A percentile compares a stretch with the other conserved stretches of the same genome.
Conservation (phyloP, 37 sponge, comb jelly and placozoan species). For the Crambe crambe region DNA sequence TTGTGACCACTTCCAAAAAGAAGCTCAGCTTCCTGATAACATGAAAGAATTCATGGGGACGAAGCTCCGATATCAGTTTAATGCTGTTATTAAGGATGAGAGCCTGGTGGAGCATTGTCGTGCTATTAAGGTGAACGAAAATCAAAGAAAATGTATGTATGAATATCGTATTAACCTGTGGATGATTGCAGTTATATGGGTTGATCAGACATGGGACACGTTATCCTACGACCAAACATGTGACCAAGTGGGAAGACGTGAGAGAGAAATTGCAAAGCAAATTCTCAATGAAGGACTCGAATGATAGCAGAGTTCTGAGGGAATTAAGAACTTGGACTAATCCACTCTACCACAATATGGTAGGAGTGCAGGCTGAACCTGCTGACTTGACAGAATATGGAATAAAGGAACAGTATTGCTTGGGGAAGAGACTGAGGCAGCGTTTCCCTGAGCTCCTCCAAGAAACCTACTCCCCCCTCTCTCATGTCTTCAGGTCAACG, state of each 20-base stretch:
- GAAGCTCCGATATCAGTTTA: not conserved
- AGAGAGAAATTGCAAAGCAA: not conserved
- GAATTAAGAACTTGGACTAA: not conserved
- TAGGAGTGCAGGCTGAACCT: not conserved
- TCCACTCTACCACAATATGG: not conserved
- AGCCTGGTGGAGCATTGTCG: not conserved
- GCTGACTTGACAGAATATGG: slow-evolving; percentile 5
- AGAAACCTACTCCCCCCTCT: not conserved
- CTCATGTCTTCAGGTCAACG: not conserved
- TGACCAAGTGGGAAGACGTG: not conserved
- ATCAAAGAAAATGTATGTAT: no score
- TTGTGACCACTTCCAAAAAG: not conserved
- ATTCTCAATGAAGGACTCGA: not conserved
- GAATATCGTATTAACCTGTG: no score
- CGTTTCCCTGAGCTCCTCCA: not conserved
- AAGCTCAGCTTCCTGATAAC: not conserved
- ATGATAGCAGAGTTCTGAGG: not conserved
- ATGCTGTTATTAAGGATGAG: not conserved
- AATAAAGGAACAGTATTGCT: slow-evolving; percentile 21
- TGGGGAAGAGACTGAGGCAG: slow-evolving; percentile 7
- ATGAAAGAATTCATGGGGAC: not conserved
- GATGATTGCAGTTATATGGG: not conserved
- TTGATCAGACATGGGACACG: slow-evolving; percentile 2
- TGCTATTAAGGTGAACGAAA: not conserved
- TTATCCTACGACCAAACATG: not conserved